Base-by-base conservation (phyloP, 2,113 vertebrate species). In the Madoqua kirkii region DNA sequence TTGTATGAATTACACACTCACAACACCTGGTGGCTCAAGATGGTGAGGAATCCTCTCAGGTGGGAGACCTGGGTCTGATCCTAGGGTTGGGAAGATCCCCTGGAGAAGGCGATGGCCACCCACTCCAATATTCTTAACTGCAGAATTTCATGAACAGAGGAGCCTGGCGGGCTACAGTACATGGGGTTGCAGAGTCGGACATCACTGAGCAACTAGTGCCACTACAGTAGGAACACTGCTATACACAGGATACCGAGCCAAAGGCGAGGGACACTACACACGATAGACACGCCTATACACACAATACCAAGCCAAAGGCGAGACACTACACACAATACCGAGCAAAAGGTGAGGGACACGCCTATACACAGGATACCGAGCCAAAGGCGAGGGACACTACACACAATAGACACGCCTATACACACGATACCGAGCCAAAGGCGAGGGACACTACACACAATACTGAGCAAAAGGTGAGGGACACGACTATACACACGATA, bases 401-500 rank as follows among this genome's bases (percentile, higher is more conserved):
- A n/a, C n/a, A n/a, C n/a, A n/a, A n/a, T n/a, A n/a, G n/a, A n/a
- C n/a, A n/a, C n/a, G n/a, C n/a, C 31, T 64, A 0, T 1, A 29
- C 27, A 45, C 2, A 3, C 6, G 5, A 10, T 3, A 1, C 5
- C 5, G 4, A 64, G 62, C 19, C 25, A 31, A 0, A 54, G 23
- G 25, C 40, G 12, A 92, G 62, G 71, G 45, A 45, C 45, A 45
- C 45, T 45, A 29, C 27, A 45, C 2, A 3, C 6, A 6, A 10
- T 3, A 1, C 5, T 3, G 4, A 64, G 62, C 19, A 31, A 31
- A 0, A 54, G 23, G 25, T n/a, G 12, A 92, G 62, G 71, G n/a
- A n/a, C n/a, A n/a, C n/a, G n/a, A 2, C 33, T 64, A 0, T 1
- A 29, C 27, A 45, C 2, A 3, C 6, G 5, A 10, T 3, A 1